Evolutionary conservation across 37 sponge, comb jelly and placozoan genomes (phyloP).

Genomic region (Ianthella basta): DNA sequence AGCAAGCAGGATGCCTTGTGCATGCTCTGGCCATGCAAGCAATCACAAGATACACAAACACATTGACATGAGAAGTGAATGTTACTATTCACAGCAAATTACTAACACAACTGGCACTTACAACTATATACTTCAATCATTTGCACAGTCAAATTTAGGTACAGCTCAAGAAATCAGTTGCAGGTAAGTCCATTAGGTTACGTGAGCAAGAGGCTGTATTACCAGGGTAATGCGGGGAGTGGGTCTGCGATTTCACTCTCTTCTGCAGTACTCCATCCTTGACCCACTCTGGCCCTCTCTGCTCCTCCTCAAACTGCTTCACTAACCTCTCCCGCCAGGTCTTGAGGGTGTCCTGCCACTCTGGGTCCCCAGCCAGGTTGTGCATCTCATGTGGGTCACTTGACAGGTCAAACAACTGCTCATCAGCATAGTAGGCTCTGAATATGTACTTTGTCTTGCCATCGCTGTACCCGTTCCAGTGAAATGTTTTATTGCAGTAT

Average conservation of each 20-base stretch:
- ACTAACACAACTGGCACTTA: no score
- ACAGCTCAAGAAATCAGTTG: no score
- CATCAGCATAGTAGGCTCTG: slow-evolving; percentile 64
- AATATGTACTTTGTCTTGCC: slow-evolving; percentile 72
- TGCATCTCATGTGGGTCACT: slow-evolving; percentile 55
- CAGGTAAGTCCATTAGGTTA: no score
- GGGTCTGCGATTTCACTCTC: slow-evolving; percentile 48
- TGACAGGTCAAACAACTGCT: slow-evolving; percentile 66
- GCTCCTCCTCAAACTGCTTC: slow-evolving; percentile 65
- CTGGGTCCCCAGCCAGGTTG: slow-evolving; percentile 46
- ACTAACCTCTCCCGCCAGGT: slow-evolving; percentile 56
- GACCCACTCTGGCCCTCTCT: slow-evolving; percentile 61
- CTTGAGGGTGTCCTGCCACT: slow-evolving; percentile 28
- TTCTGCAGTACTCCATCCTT: slow-evolving; percentile 36
- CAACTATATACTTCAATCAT: no score
- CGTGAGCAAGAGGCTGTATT: no score
- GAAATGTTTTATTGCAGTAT: slow-evolving; percentile 66
- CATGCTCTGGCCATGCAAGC: no score
- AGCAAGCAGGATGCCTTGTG: no score
- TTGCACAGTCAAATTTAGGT: no score
- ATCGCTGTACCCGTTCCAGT: slow-evolving; percentile 76
- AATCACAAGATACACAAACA: no score
- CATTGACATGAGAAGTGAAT: no score
- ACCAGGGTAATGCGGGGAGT: slow-evolving; percentile 68
- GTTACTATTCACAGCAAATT: no score